phyloP scores from a whole-genome alignment of 2,113 vertebrate genomes.

The Octodon degus region DNA sequence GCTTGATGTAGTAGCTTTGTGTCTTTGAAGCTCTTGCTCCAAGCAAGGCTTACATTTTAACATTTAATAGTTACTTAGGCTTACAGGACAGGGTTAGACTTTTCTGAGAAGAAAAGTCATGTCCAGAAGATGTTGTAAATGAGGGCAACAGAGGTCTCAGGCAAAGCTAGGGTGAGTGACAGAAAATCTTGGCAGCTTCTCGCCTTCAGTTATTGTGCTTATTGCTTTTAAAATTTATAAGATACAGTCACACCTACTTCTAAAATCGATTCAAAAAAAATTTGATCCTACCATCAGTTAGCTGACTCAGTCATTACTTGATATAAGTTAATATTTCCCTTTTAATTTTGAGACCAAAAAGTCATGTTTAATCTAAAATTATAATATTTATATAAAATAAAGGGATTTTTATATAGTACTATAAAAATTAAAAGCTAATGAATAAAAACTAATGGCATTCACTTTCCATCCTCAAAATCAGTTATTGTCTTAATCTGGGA shows the following conservation, averaged over 20 bases:
- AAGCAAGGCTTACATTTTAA: slow-evolving; percentile 56
- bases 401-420: not conserved
- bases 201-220: not conserved
- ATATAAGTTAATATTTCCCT: slow-evolving; percentile 48
- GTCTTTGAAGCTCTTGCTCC: slow-evolving; percentile 62
- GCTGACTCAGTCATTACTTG: not conserved
- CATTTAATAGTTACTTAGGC: slow-evolving; percentile 23
- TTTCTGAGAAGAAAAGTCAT: slow-evolving; percentile 43
- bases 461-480: slow-evolving; percentile 76
- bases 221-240: slow-evolving; percentile 52
- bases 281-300: slow-evolving; percentile 40
- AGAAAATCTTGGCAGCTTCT: slow-evolving; percentile 1
- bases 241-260: not conserved
- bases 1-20: slow-evolving; percentile 59
- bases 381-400: slow-evolving; percentile 10
- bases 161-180: not conserved
- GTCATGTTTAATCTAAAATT: slow-evolving; percentile 50
- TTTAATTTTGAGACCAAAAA: slow-evolving; percentile 21
- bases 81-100: slow-evolving; percentile 46
- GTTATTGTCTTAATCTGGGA: slow-evolving; percentile 53
- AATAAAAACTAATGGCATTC: slow-evolving; percentile 67
- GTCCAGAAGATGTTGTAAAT: slow-evolving; percentile 23
- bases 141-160: not conserved
- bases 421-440: slow-evolving; percentile 19
- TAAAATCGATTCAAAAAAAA: slow-evolving; percentile 23